Evolutionary conservation across 2,888 invertebrate genomes (phyloP).

Genomic region (Diplolepis rosae): DNA sequence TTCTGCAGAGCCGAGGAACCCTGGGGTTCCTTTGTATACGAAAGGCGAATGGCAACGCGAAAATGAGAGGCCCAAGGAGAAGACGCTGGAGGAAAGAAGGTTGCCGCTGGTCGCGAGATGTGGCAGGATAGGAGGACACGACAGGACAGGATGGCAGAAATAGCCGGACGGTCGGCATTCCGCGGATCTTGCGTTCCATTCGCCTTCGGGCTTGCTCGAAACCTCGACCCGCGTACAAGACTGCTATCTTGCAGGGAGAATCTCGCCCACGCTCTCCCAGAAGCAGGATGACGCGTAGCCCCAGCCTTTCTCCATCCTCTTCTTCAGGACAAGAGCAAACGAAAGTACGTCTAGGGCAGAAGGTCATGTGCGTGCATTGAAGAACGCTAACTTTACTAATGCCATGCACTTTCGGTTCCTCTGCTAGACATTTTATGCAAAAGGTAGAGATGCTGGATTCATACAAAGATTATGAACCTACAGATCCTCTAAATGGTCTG

Average conservation of each 20-base stretch:
- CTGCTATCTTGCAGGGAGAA: conserved; percentile 45
- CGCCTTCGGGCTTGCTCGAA: conserved; percentile 52
- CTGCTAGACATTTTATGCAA: conserved; percentile 3
- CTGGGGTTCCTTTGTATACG: conserved; percentile 28
- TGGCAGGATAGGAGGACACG: conserved; percentile 57
- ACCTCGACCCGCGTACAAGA: conserved; percentile 37
- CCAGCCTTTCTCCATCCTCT: conserved; percentile 2
- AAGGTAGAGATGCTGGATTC: neutral
- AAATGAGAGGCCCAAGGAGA: conserved; percentile 31
- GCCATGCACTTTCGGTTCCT: conserved; percentile 21
- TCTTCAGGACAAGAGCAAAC: conserved; percentile 1
- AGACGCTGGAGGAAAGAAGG: conserved; percentile 11
- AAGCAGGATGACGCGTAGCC: conserved; percentile 20
- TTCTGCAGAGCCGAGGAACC: conserved; percentile 36
- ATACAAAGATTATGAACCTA: neutral
- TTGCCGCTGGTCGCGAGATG: conserved; percentile 46
- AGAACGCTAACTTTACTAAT: conserved; percentile 20
- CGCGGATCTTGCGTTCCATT: conserved; percentile 62
- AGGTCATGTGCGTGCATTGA: conserved; percentile 23
- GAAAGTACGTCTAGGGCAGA: conserved; percentile 26
- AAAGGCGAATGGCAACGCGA: conserved; percentile 17
- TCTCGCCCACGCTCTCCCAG: conserved; percentile 47
- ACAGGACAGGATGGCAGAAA: conserved; percentile 52
- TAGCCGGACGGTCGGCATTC: conserved; percentile 63
- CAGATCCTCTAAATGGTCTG: neutral